A percentile compares a stretch with the other conserved stretches of the same genome.
Conservation (phyloP, 2,797 vertebrate genomes). For the Lacerta bilineata region DNA sequence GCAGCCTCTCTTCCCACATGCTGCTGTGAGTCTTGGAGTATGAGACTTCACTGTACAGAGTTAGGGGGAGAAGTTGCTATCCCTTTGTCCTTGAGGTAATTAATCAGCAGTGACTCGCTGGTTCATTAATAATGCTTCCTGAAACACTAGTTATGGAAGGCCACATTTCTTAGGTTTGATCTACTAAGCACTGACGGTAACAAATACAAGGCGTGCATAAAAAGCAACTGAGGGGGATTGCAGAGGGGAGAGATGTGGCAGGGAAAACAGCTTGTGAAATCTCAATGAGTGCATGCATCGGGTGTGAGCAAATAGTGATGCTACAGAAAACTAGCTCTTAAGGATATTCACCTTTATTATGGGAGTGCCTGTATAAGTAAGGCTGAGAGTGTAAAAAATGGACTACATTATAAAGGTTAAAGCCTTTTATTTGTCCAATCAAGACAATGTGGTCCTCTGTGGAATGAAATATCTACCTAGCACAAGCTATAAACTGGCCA, state of each 20-base stretch:
- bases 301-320: background rate
- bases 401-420: background rate
- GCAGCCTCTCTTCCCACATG: constrained; percentile 62
- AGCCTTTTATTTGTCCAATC: background rate
- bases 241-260: background rate
- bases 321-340: background rate
- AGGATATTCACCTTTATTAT: background rate
- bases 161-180: background rate
- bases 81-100: constrained; percentile 82
- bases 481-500: background rate
- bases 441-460: background rate
- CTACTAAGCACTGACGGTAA: background rate
- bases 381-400: background rate
- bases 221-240: background rate
- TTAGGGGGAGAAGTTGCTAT: constrained; percentile 63
- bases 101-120: constrained; percentile 77
- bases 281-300: background rate
- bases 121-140: constrained; percentile 65
- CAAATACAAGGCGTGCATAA: background rate
- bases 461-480: background rate
- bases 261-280: background rate
- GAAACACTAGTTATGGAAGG: constrained; percentile 47
- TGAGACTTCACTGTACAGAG: constrained; percentile 56
- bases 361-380: background rate
- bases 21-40: constrained; percentile 31